Percentiles rank a stretch among this genome's conserved stretches.
Conservation (phyloP, 2,797 vertebrate species). For the Characodon lateralis region DNA sequence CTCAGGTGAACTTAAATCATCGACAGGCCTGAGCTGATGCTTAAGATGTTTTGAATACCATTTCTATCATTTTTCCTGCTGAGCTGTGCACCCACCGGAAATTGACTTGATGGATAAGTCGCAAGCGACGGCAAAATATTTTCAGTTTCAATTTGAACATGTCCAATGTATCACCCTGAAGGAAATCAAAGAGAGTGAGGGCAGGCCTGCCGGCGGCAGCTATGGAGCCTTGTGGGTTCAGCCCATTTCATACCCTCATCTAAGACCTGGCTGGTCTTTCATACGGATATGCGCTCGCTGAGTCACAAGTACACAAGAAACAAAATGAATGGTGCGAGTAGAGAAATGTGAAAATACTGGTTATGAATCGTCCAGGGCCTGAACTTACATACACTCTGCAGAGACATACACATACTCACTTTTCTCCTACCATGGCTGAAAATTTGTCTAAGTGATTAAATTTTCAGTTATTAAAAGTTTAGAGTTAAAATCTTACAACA, state of each 20-base stretch:
- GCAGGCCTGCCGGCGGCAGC: conserved; percentile 42
- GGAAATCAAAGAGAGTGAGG: conserved; percentile 59
- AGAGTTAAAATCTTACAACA: not conserved
- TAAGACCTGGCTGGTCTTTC: conserved; percentile 30
- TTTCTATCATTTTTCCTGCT: conserved; percentile 42
- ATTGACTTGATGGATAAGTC: conserved; percentile 61
- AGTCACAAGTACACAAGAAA: conserved; percentile 12
- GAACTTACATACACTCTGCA: not conserved
- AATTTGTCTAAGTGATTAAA: not conserved
- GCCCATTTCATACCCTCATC: conserved; percentile 40
- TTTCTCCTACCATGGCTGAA: not conserved
- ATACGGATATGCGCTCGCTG: conserved; percentile 34
- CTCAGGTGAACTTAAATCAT: conserved; percentile 55
- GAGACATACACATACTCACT: not conserved
- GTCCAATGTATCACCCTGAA: conserved; percentile 62
- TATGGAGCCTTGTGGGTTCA: conserved; percentile 37
- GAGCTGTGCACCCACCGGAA: conserved; percentile 45
- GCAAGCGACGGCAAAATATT: conserved; percentile 50
- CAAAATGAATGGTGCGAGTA: conserved; percentile 18
- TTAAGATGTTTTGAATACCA: conserved; percentile 44
- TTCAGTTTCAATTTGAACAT: conserved; percentile 64
- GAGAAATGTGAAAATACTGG: conserved; percentile 15
- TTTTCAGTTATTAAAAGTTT: not conserved
- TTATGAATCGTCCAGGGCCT: conserved; percentile 14
- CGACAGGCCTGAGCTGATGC: conserved; percentile 45